Percentiles rank a stretch among this genome's conserved stretches.
phyloP scores from a whole-genome alignment of 1,140 invertebrate species.

The Drosophila sechellia region DNA sequence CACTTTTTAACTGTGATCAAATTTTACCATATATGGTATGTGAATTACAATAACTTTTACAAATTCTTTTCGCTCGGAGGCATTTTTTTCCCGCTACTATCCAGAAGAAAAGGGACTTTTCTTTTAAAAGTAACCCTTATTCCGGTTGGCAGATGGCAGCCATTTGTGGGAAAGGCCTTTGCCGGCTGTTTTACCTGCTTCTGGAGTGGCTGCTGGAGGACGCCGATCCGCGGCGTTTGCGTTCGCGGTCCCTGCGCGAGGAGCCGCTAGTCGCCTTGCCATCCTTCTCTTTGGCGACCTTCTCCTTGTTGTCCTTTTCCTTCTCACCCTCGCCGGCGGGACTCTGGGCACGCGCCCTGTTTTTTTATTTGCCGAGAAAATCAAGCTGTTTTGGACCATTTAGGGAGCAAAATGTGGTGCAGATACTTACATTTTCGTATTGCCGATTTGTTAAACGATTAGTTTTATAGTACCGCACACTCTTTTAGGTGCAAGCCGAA shows the following conservation, averaged over 20 bases:
- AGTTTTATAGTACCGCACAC: neutral
- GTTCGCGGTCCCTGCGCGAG: conserved; percentile 76
- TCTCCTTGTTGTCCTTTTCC: conserved; percentile 76
- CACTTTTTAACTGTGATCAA: too few species aligned
- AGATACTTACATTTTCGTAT: conserved; percentile 36
- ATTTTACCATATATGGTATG: too few species aligned
- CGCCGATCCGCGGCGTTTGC: conserved; percentile 86
- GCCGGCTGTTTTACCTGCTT: conserved; percentile 86
- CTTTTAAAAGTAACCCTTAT: conserved; percentile 7
- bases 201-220: conserved; percentile 91
- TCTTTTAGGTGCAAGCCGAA: neutral
- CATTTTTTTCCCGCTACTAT: too few species aligned
- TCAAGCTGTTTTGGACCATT: conserved; percentile 13
- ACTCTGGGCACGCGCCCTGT: conserved; percentile 77
- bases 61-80: neutral
- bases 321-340: conserved; percentile 69
- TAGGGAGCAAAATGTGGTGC: neutral
- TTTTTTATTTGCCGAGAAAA: conserved; percentile 1
- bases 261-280: conserved; percentile 66
- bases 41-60: too few species aligned
- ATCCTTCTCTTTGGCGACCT: conserved; percentile 73
- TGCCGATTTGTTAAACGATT: neutral
- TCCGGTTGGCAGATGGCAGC: neutral
- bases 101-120: neutral
- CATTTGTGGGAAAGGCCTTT: neutral